These are phyloP conservation scores for Pseudochirops corinnae DNA, from an alignment of 2,797 vertebrate species.

Conservation along the genomic window DNA sequence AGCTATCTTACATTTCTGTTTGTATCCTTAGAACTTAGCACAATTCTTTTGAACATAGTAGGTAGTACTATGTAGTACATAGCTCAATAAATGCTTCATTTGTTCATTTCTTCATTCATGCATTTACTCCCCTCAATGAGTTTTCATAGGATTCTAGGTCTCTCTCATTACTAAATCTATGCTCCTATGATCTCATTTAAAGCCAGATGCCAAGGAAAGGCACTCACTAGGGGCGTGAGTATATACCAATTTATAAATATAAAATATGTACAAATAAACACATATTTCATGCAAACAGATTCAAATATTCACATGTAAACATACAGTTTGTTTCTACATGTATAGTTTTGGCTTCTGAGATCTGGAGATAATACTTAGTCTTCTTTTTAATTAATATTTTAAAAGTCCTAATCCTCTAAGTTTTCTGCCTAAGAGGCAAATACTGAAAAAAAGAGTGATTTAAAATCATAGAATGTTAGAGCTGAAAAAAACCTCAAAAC, in stretches of 20 bases:
- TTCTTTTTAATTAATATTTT: not conserved
- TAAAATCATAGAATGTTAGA: not conserved
- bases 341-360: not conserved
- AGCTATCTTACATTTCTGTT: not conserved
- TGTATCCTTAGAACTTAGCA: not conserved
- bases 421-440: not conserved
- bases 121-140: not conserved
- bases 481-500: too few relatives aligned
- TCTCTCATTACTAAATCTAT: not conserved
- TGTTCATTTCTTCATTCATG: not conserved
- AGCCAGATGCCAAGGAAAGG: not conserved
- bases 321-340: not conserved
- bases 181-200: not conserved
- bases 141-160: not conserved
- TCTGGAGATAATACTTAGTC: not conserved
- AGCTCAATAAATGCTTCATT: not conserved
- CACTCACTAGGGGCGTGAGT: not conserved
- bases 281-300: not conserved
- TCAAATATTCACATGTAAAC: not conserved
- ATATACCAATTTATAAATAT: not conserved
- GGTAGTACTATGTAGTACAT: not conserved
- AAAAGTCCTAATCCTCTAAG: not conserved
- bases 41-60: not conserved
- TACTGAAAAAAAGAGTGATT: not conserved
- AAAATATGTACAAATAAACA: not conserved